phyloP scores from a whole-genome alignment of 1,140 invertebrate species.

The Drosophila malerkotliana region DNA sequence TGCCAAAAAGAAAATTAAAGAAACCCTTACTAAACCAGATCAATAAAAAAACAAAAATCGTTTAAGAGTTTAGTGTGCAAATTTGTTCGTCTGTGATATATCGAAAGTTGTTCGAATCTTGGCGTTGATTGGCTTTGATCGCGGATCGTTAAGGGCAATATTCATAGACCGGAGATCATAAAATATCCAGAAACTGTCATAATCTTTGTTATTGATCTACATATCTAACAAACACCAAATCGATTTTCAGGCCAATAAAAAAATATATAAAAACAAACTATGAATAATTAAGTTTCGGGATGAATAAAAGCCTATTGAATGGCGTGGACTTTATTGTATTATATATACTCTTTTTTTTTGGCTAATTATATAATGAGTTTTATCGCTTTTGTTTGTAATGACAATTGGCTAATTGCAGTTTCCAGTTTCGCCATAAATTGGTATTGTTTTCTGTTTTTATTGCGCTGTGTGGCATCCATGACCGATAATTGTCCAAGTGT shows the following conservation, averaged over 20 bases:
- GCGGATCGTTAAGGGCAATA: constrained; percentile 49
- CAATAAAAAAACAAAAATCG: constrained; percentile 46
- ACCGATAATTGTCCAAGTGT: constrained; percentile 63
- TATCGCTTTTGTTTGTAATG: background rate
- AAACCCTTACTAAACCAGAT: constrained; percentile 13
- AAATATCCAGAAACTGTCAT: constrained; percentile 52
- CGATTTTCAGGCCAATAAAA: constrained; percentile 14
- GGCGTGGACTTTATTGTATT: background rate
- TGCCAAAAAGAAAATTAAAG: constrained; percentile 26
- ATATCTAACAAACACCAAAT: constrained; percentile 36
- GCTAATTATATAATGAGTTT: background rate
- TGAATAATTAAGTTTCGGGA: constrained; percentile 35
- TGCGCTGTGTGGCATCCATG: constrained; percentile 32
- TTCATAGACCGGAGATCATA: constrained; percentile 27
- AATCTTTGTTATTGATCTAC: constrained; percentile 32
- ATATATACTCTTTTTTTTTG: background rate
- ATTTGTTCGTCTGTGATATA: constrained; percentile 59
- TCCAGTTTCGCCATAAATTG: background rate
- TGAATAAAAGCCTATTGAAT: background rate
- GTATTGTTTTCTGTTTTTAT: constrained; percentile 10
- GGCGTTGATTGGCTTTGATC: constrained; percentile 43
- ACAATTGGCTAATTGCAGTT: background rate
- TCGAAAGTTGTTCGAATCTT: constrained; percentile 33
- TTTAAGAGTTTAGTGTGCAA: constrained; percentile 48
- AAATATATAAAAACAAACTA: constrained; percentile 13